These are phyloP conservation scores for Serilophus lunatus DNA, from an alignment of 2,113 vertebrate genomes.

Conservation along the genomic window DNA sequence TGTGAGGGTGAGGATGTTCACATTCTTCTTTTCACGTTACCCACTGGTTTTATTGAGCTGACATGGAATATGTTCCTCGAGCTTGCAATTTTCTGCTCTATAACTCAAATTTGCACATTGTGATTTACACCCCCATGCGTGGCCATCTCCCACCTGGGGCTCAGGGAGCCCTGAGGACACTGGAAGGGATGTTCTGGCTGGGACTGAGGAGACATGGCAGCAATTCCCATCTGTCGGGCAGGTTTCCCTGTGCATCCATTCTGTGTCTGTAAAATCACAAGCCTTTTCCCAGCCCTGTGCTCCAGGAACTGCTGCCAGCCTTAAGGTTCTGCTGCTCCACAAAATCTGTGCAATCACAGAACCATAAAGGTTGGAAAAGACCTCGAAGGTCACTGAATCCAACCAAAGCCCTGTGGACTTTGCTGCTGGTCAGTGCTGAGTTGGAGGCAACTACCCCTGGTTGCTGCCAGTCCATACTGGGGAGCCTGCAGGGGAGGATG, in stretches of 20 bases:
- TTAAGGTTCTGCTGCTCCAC: not conserved
- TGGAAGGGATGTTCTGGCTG: not conserved
- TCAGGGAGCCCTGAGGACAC: not conserved
- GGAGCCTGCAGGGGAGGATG: not conserved
- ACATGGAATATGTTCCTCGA: not conserved
- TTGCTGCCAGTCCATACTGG: not conserved
- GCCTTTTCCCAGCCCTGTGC: not conserved
- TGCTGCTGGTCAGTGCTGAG: not conserved
- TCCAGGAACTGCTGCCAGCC: not conserved
- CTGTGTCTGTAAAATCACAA: not conserved
- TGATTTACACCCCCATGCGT: not conserved
- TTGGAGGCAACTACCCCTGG: not conserved
- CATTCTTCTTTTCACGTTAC: not conserved
- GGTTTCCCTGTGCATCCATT: not conserved
- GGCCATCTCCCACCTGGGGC: not conserved
- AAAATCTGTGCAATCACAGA: not conserved
- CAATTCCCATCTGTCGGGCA: not conserved
- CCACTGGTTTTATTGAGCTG: not conserved
- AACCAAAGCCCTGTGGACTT: not conserved
- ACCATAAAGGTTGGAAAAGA: not conserved
- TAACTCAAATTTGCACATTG: not conserved
- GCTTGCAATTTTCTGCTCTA: not conserved
- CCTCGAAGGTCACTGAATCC: not conserved
- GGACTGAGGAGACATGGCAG: not conserved
- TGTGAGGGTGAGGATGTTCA: not conserved